Evolutionary conservation across 1,140 invertebrate genomes (phyloP).

Genomic region (Heliothis subflexa): DNA sequence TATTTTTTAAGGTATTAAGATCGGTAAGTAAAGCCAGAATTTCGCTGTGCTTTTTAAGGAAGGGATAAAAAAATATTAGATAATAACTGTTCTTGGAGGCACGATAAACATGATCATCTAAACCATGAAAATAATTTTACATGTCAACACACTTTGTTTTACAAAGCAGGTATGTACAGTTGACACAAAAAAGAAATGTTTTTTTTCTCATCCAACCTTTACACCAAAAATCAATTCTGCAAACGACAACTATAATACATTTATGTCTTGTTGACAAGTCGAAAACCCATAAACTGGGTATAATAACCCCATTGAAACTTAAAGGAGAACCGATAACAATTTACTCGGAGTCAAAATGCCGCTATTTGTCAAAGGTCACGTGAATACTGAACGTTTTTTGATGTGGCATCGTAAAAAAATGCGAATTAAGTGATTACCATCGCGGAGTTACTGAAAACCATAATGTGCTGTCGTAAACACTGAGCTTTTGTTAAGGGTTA

Average conservation of each 20-base stretch:
- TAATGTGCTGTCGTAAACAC: conserved; percentile 46
- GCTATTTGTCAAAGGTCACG: conserved; percentile 40
- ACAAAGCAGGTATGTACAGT: too few relatives aligned
- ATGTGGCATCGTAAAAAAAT: conserved; percentile 45
- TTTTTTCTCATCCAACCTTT: background rate
- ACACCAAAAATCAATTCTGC: background rate
- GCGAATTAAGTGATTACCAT: conserved; percentile 49
- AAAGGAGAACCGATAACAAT: background rate
- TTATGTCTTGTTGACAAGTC: conserved; percentile 2
- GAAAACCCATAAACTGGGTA: conserved; percentile 8
- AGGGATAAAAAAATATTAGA: too few relatives aligned
- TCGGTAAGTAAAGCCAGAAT: too few relatives aligned
- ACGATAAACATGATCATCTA: too few relatives aligned
- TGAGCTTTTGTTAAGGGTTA: conserved; percentile 43
- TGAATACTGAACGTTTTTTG: conserved; percentile 20
- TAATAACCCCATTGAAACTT: conserved; percentile 18
- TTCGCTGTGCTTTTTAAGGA: too few relatives aligned
- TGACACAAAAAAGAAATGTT: background rate
- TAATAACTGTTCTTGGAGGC: too few relatives aligned
- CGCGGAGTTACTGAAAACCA: conserved; percentile 41
- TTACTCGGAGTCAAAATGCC: conserved; percentile 8
- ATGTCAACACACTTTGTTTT: too few relatives aligned
- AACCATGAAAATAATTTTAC: too few relatives aligned
- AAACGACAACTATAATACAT: background rate
- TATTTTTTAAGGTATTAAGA: too few relatives aligned